phyloP scores from a whole-genome alignment of 2,888 invertebrate genomes.

The Apamea sordens region DNA sequence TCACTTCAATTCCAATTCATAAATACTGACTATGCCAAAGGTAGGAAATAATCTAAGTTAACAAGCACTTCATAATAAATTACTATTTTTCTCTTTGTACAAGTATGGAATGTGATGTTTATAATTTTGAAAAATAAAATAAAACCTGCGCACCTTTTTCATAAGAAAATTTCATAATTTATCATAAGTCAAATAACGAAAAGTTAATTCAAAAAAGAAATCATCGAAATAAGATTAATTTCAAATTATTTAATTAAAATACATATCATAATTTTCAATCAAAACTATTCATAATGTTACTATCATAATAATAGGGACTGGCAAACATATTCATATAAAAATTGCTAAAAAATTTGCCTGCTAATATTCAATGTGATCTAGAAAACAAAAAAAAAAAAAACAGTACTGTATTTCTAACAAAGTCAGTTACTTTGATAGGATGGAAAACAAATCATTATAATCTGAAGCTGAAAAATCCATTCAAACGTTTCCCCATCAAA shows the following conservation, averaged over 20 bases:
- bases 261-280: constrained; percentile 45
- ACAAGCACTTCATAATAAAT: constrained; percentile 67
- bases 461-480: constrained; percentile 39
- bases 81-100: constrained; percentile 78
- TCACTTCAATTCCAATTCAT: constrained; percentile 70
- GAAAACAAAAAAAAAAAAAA: constrained; percentile 14
- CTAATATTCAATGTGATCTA: constrained; percentile 10
- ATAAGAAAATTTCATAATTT: constrained; percentile 72
- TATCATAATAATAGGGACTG: constrained; percentile 36
- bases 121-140: constrained; percentile 75
- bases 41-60: constrained; percentile 62
- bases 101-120: constrained; percentile 87
- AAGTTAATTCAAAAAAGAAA: constrained; percentile 34
- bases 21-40: constrained; percentile 76
- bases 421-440: constrained; percentile 29
- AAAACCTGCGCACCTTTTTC: constrained; percentile 78
- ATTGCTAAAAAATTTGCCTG: constrained; percentile 3
- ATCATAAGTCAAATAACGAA: constrained; percentile 54
- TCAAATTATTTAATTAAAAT: constrained; percentile 31
- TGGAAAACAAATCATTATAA: constrained; percentile 39
- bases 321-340: constrained; percentile 44
- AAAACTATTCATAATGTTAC: constrained; percentile 42
- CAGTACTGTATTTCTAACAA: constrained; percentile 32
- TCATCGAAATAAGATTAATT: constrained; percentile 23
- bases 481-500: constrained; percentile 45